These are phyloP conservation scores for Rhombomys opimus DNA, from an alignment of 2,113 vertebrate genomes.

Conservation along the genomic window DNA sequence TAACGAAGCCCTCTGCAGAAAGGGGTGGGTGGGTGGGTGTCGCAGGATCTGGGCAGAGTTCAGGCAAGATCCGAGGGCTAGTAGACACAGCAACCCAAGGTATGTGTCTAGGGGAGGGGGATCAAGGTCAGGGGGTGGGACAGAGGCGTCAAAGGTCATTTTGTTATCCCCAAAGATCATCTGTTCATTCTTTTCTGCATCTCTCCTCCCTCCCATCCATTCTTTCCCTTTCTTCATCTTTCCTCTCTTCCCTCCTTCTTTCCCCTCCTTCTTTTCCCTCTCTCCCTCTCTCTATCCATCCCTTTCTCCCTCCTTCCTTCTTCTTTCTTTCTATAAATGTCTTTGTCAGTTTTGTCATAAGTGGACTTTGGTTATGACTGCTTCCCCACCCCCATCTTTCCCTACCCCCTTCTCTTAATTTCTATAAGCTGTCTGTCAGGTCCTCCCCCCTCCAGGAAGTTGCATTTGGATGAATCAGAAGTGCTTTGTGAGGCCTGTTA, in stretches of 20 bases:
- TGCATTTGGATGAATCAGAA: background rate
- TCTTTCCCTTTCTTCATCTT: background rate
- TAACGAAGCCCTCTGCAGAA: background rate
- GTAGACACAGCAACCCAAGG: background rate
- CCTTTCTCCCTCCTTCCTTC: background rate
- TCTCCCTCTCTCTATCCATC: no score
- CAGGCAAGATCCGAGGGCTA: background rate
- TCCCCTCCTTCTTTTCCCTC: background rate
- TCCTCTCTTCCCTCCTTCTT: no score
- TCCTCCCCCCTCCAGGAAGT: fast-evolving
- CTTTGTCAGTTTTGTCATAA: background rate
- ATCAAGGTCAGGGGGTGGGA: no score
- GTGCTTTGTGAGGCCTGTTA: background rate
- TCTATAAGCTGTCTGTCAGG: background rate
- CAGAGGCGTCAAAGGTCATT: background rate
- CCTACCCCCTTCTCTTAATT: background rate
- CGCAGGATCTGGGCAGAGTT: fast-evolving
- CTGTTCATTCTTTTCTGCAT: no score
- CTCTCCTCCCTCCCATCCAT: background rate
- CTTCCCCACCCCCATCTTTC: no score
- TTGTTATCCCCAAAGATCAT: background rate
- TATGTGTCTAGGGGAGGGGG: no score
- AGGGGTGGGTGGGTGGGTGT: background rate
- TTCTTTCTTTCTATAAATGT: background rate
- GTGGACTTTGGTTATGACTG: background rate